A percentile compares a stretch with the other conserved stretches of the same genome.
Conservation (phyloP, 2,888 invertebrate genomes). For the Tenodera sinensis region DNA sequence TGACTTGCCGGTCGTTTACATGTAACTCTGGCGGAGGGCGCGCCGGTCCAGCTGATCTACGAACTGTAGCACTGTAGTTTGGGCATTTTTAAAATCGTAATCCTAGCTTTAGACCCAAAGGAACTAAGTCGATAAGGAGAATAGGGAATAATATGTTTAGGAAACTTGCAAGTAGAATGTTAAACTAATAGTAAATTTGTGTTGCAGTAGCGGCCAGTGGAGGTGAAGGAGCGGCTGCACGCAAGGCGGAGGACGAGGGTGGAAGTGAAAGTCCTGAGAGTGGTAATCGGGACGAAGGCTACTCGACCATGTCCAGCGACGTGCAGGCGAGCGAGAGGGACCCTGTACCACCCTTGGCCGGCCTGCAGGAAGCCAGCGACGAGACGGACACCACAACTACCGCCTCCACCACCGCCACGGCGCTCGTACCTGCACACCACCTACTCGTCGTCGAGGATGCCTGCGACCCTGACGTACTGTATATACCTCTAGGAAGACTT, state of each 20-base stretch:
- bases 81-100: too few species aligned
- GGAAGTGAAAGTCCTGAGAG: conserved; percentile 73
- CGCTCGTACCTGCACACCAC: neutral
- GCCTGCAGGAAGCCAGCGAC: conserved; percentile 70
- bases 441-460: conserved; percentile 55
- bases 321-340: conserved; percentile 54
- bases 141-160: too few species aligned
- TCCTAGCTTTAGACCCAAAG: too few species aligned
- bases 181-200: neutral
- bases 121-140: too few species aligned
- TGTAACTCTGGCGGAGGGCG: too few species aligned
- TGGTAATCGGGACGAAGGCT: conserved; percentile 75
- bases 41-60: too few species aligned
- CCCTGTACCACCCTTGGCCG: conserved; percentile 37
- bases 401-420: neutral
- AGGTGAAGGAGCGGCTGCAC: neutral
- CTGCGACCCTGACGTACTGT: conserved; percentile 62
- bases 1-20: too few species aligned
- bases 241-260: conserved; percentile 51
- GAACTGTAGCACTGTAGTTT: too few species aligned
- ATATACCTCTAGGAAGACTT: conserved; percentile 61
- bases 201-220: neutral
- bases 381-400: conserved; percentile 37
- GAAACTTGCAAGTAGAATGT: too few species aligned
- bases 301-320: conserved; percentile 81